These are phyloP conservation scores for Morpho deidamia DNA, from an alignment of 2,888 invertebrate genomes.

Conservation along the genomic window DNA sequence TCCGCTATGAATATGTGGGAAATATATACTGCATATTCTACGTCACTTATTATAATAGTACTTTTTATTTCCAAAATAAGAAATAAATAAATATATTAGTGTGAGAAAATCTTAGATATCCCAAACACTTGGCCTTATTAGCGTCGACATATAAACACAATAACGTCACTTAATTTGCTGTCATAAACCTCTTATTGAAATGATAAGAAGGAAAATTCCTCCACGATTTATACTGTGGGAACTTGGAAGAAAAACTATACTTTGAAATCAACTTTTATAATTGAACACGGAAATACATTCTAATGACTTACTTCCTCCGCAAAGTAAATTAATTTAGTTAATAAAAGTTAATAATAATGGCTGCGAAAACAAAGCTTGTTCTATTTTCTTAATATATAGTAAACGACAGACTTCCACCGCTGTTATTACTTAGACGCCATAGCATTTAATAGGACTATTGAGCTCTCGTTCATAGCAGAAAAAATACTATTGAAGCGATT, in stretches of 20 bases:
- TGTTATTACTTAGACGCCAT: too few species aligned
- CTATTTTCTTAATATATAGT: too few species aligned
- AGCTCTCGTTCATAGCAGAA: too few species aligned
- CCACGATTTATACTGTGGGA: constrained; percentile 2
- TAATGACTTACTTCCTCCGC: not conserved
- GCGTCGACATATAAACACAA: constrained; percentile 2
- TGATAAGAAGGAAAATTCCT: not conserved
- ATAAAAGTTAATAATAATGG: too few species aligned
- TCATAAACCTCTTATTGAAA: not conserved
- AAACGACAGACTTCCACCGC: too few species aligned
- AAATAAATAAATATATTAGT: not conserved
- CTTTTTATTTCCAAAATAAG: not conserved
- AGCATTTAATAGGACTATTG: too few species aligned
- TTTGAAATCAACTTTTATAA: not conserved
- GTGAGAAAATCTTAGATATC: not conserved
- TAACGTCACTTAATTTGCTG: not conserved
- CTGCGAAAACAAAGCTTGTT: too few species aligned
- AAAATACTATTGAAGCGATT: not conserved
- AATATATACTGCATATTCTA: too few species aligned
- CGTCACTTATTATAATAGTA: too few species aligned
- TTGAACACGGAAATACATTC: not conserved
- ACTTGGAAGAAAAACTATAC: not conserved
- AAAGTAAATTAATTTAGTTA: too few species aligned
- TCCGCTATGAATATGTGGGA: too few species aligned
- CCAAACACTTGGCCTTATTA: not conserved